phyloP scores from a whole-genome alignment of 1,140 invertebrate genomes.

The Brachionus rotundiformis region DNA sequence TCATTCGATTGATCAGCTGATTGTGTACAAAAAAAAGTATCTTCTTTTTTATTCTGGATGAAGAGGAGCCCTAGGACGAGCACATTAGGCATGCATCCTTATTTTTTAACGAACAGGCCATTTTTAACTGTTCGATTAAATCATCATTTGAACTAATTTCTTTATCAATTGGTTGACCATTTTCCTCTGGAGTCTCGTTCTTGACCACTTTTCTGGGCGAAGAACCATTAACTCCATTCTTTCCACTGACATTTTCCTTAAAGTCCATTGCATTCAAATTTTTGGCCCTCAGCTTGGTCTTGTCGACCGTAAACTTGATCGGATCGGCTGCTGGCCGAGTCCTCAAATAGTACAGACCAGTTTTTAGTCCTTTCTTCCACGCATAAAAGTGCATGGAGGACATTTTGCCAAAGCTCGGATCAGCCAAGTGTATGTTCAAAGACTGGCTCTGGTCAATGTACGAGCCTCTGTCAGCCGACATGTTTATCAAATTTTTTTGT shows the following conservation, averaged over 20 bases:
- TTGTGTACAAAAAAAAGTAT: not conserved
- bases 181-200: not conserved
- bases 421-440: slow-evolving; percentile 91
- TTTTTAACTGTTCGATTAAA: slow-evolving; percentile 69
- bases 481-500: slow-evolving; percentile 88
- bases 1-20: not conserved
- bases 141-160: slow-evolving; percentile 32
- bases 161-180: not conserved
- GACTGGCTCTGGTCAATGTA: slow-evolving; percentile 99
- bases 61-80: slow-evolving; percentile 53
- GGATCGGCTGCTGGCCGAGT: slow-evolving; percentile 93
- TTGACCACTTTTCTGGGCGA: slow-evolving; percentile 36
- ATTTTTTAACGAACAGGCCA: slow-evolving; percentile 84
- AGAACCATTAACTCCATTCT: slow-evolving; percentile 19
- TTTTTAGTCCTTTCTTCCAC: slow-evolving; percentile 94
- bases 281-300: slow-evolving; percentile 63
- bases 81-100: slow-evolving; percentile 82
- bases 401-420: slow-evolving; percentile 87
- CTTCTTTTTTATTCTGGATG: not conserved
- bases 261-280: slow-evolving; percentile 43
- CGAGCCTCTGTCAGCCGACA: slow-evolving; percentile 94
- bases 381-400: slow-evolving; percentile 98
- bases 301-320: slow-evolving; percentile 96
- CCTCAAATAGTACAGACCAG: slow-evolving; percentile 97
- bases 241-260: slow-evolving; percentile 53